phyloP scores from a whole-genome alignment of 2,888 invertebrate species.

The Apodemia zela region DNA sequence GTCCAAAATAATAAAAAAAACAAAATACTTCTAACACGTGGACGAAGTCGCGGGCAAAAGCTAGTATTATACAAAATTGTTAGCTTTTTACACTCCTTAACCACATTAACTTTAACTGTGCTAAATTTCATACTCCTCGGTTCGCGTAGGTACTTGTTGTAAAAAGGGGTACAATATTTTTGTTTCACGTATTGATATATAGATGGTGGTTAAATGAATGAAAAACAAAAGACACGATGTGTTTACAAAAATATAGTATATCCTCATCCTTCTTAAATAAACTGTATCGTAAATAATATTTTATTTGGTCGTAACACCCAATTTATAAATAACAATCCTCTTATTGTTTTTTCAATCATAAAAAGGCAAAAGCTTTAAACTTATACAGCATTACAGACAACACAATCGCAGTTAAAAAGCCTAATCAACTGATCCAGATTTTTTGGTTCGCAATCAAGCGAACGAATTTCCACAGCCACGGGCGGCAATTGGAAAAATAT shows the following conservation, averaged over 20 bases:
- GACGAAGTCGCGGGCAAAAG: no score
- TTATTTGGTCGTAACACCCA: not conserved
- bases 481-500: slow-evolving; percentile 78
- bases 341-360: slow-evolving; percentile 12
- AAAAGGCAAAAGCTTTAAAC: slow-evolving; percentile 19
- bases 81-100: no score
- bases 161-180: no score
- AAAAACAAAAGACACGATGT: not conserved
- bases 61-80: no score
- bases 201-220: no score
- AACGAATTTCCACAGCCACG: slow-evolving; percentile 61
- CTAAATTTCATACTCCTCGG: no score
- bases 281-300: not conserved
- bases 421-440: slow-evolving; percentile 68
- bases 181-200: no score
- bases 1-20: no score
- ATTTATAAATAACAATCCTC: slow-evolving; percentile 7
- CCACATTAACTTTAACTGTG: no score
- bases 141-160: no score
- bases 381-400: slow-evolving; percentile 16
- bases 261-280: not conserved
- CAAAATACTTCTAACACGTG: no score
- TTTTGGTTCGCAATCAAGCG: slow-evolving; percentile 69
- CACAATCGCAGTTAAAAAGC: slow-evolving; percentile 43
- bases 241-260: no score